These are phyloP conservation scores for Drosophila carrolli DNA, from an alignment of 1,140 invertebrate species.

Conservation along the genomic window DNA sequence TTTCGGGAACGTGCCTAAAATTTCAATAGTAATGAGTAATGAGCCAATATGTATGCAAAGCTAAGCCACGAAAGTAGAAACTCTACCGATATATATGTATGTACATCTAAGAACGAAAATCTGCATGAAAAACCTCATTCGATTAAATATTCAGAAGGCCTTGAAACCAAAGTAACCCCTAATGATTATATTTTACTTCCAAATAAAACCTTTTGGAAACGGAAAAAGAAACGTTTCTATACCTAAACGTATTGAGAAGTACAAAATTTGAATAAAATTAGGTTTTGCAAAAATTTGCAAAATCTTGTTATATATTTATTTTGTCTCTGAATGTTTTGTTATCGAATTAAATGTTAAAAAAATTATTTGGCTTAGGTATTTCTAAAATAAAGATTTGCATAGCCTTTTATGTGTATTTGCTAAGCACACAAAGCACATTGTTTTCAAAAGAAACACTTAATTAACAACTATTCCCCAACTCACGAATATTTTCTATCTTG, in stretches of 20 bases:
- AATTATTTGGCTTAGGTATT: no score
- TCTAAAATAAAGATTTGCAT: no score
- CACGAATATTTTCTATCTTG: no score
- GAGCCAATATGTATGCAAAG: conserved; percentile 31
- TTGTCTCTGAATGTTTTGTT: no score
- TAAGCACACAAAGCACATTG: no score
- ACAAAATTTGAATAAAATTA: neutral
- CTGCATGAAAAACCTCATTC: conserved; percentile 1
- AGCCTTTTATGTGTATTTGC: no score
- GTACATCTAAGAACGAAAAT: conserved; percentile 17
- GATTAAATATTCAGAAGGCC: neutral
- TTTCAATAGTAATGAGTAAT: conserved; percentile 35
- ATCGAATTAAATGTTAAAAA: no score
- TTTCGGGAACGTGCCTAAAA: conserved; percentile 32
- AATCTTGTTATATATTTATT: no score
- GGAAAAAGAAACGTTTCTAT: neutral
- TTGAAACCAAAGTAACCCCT: neutral
- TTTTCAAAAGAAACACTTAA: no score
- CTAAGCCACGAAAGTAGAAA: conserved; percentile 1
- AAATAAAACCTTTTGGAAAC: neutral
- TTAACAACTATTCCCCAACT: no score
- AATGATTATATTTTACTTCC: neutral
- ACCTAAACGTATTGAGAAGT: no score
- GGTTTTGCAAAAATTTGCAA: neutral
- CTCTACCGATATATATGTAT: conserved; percentile 4